These are phyloP conservation scores for Myiopsitta monachus DNA, from an alignment of 2,113 vertebrate genomes.

Conservation along the genomic window DNA sequence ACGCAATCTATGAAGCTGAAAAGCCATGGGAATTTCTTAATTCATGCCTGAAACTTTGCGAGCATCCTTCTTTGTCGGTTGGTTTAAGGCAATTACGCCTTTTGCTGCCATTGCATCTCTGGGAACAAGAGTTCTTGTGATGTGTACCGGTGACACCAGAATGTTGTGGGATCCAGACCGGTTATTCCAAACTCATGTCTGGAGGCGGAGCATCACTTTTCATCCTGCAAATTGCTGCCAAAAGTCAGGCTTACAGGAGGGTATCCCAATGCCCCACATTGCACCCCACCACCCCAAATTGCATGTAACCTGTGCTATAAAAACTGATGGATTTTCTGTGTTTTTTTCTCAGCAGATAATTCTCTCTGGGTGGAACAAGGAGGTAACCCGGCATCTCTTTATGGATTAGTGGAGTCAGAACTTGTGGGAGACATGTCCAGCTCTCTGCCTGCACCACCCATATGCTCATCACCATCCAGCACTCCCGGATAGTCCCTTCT, in stretches of 20 bases:
- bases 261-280: too few species aligned
- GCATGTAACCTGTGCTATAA: neutral
- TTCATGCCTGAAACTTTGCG: accelerated
- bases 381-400: neutral
- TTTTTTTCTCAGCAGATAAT: neutral
- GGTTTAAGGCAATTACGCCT: accelerated
- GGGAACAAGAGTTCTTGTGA: neutral
- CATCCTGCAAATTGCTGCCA: neutral
- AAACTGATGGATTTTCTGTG: accelerated
- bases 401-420: accelerated
- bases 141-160: neutral
- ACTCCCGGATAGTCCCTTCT: neutral
- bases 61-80: neutral
- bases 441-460: neutral
- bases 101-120: neutral
- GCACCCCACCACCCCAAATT: neutral
- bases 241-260: neutral
- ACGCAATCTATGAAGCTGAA: neutral
- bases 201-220: neutral
- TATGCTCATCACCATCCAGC: neutral
- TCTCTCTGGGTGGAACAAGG: neutral
- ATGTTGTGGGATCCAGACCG: accelerated
- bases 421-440: neutral
- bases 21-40: accelerated
- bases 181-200: neutral